A percentile compares a stretch with the other conserved stretches of the same genome.
These are phyloP conservation scores for Oncopodura yosiiana DNA, from an alignment of 1,140 invertebrate genomes.

Conservation along the genomic window DNA sequence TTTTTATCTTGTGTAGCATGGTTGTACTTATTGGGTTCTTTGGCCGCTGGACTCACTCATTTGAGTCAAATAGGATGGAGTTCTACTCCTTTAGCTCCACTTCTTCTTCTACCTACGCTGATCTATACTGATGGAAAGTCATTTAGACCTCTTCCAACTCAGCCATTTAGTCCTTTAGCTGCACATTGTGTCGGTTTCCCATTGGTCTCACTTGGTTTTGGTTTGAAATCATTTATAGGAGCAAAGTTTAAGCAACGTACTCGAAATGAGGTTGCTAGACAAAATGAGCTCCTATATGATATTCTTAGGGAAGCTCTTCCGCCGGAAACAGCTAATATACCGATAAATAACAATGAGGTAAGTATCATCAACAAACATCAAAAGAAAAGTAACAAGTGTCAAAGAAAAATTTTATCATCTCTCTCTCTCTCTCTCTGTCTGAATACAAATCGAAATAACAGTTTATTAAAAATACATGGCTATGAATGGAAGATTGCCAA, in stretches of 20 bases:
- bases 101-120: conserved; percentile 31
- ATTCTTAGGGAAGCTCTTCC: conserved; percentile 35
- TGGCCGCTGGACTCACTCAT: too few relatives aligned
- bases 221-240: conserved; percentile 30
- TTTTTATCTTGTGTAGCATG: conserved; percentile 10
- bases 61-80: conserved; percentile 33
- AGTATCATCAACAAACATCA: not conserved
- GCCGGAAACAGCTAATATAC: conserved; percentile 20
- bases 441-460: too few relatives aligned
- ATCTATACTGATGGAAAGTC: conserved; percentile 33
- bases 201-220: conserved; percentile 36
- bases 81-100: conserved; percentile 26
- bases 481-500: too few relatives aligned
- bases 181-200: conserved; percentile 62
- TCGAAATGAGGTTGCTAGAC: conserved; percentile 31
- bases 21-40: conserved; percentile 31
- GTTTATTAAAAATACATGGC: too few relatives aligned
- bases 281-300: conserved; percentile 32
- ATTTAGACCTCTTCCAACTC: conserved; percentile 55
- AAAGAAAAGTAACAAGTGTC: too few relatives aligned
- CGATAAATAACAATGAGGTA: conserved; percentile 32
- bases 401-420: too few relatives aligned
- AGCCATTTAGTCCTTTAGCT: conserved; percentile 93
- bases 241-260: conserved; percentile 31
- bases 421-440: too few relatives aligned